Percentiles rank a stretch among this genome's conserved stretches.
phyloP scores from a whole-genome alignment of 2,888 invertebrate genomes.

The Neoscelio sp. region DNA sequence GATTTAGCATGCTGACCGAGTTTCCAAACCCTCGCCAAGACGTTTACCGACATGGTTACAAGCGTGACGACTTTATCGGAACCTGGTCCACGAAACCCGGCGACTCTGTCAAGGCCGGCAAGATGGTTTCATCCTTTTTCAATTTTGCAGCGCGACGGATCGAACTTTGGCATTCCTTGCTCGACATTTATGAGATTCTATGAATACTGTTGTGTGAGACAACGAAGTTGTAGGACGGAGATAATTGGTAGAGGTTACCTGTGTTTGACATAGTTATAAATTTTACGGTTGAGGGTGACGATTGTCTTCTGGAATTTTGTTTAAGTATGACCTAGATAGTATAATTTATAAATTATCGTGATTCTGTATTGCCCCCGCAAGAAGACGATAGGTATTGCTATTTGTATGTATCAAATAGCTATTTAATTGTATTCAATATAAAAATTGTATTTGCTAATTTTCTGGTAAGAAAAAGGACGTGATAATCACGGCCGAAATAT shows the following conservation, averaged over 20 bases:
- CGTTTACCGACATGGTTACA: constrained; percentile 43
- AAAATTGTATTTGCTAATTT: too few species aligned
- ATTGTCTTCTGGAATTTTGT: too few species aligned
- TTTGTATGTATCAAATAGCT: too few species aligned
- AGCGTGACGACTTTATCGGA: constrained; percentile 28
- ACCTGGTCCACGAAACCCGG: too few species aligned
- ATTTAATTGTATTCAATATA: too few species aligned
- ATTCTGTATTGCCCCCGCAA: too few species aligned
- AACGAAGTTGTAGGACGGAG: neutral
- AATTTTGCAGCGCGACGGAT: constrained; percentile 6
- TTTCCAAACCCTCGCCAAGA: constrained; percentile 28
- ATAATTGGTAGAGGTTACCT: neutral
- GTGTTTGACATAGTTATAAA: neutral
- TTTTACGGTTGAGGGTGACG: neutral
- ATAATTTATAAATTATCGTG: too few species aligned
- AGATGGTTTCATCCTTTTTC: too few species aligned
- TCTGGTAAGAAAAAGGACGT: too few species aligned
- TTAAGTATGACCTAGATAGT: too few species aligned
- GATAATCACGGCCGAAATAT: too few species aligned
- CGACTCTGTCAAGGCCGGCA: constrained; percentile 27
- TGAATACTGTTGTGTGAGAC: neutral
- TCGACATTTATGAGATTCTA: constrained; percentile 10
- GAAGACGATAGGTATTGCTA: too few species aligned
- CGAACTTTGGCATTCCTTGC: constrained; percentile 17
- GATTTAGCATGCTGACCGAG: constrained; percentile 36